phyloP scores from a whole-genome alignment of 2,113 vertebrate species.

The Protobothrops flavoviridis region DNA sequence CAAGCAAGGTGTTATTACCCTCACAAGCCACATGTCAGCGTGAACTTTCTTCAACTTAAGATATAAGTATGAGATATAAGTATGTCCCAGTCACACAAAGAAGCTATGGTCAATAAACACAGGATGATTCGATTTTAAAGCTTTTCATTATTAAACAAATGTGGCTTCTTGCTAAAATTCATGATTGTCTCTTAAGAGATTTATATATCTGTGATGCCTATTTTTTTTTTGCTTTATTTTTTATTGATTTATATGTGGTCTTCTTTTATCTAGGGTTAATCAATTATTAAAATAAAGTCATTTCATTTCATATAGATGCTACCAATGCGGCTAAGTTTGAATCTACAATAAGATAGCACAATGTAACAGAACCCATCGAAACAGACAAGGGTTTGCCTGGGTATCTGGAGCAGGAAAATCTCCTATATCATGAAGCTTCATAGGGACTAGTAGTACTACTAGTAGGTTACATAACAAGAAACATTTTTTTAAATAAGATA shows the following conservation, averaged over 20 bases:
- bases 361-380: background rate
- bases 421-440: background rate
- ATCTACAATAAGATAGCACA: background rate
- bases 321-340: constrained; percentile 35
- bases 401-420: background rate
- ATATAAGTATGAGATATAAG: background rate
- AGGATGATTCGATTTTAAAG: constrained; percentile 56
- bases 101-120: constrained; percentile 53
- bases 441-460: background rate
- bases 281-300: background rate
- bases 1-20: constrained; percentile 23
- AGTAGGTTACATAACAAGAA: background rate
- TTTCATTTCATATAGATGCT: constrained; percentile 46
- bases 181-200: background rate
- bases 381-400: too few species aligned
- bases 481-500: background rate
- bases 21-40: constrained; percentile 38
- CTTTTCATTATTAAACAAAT: constrained; percentile 63
- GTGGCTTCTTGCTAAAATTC: background rate
- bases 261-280: background rate
- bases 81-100: constrained; percentile 24
- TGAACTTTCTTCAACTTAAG: background rate
- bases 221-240: background rate
- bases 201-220: background rate
- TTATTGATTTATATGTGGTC: background rate